A percentile compares a stretch with the other conserved stretches of the same genome.
phyloP scores from a whole-genome alignment of 2,888 invertebrate species.

The Chrysodeixis includens region DNA sequence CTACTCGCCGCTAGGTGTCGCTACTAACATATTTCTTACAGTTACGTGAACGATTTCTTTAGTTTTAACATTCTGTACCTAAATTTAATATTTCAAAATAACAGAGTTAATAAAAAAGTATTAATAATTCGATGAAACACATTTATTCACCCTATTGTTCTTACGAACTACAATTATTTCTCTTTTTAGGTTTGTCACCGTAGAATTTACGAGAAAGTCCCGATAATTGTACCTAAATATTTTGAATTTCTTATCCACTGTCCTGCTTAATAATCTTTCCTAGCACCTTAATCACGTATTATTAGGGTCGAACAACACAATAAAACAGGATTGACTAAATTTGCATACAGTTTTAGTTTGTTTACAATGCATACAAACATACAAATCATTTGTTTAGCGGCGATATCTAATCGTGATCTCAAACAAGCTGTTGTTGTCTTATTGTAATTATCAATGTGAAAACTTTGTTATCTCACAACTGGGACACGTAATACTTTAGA shows the following conservation, averaged over 20 bases:
- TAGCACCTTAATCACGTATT: neutral
- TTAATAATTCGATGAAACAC: too few relatives aligned
- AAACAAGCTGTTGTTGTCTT: neutral
- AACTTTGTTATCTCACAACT: neutral
- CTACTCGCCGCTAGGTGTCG: slow-evolving; percentile 45
- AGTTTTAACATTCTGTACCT: too few relatives aligned
- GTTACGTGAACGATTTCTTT: neutral
- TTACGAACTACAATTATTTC: too few relatives aligned
- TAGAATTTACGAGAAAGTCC: neutral
- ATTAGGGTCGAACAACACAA: neutral
- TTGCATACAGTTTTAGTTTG: neutral
- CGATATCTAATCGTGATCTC: slow-evolving; percentile 2
- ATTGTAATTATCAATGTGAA: neutral
- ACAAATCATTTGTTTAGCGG: neutral
- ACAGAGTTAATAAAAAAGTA: too few relatives aligned
- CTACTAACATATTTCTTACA: neutral
- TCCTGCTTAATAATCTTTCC: neutral
- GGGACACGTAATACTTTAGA: neutral
- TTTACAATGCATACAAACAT: neutral
- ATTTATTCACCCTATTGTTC: too few relatives aligned
- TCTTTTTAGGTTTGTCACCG: neutral
- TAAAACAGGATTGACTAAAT: neutral
- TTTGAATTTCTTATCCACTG: neutral
- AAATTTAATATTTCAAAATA: too few relatives aligned
- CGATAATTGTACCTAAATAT: neutral